Evolutionary conservation across 2,888 invertebrate species (phyloP), one percentile per base, ranked within the genome.

Genomic region (Andricus quercusramuli): DNA sequence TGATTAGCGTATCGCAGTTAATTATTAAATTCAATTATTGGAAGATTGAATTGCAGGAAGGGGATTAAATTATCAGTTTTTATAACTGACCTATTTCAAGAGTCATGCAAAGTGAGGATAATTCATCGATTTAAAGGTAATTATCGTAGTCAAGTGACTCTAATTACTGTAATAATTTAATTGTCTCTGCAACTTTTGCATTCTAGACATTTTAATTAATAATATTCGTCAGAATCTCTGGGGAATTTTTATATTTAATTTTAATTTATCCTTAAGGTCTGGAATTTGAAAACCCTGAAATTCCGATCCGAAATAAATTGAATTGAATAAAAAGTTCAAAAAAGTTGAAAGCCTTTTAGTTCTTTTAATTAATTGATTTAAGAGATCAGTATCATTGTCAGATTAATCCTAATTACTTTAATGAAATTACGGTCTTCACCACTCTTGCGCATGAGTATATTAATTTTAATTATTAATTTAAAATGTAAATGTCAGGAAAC

Each of bases 111-210:
- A 64, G 20, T 59, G 4, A 59, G 11, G 6, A 59, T 59, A 22
- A 59, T 59, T 59, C 20, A 64, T 64, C 29, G 29, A 64, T 64
- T 64, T 64, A 17, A 22, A 64, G 29, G 64, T 64, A 64, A 29
- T 64, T 64, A 64, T 29, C 29, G 8, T 29, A 13, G 25, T 15
- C 25, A 64, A 64, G 29, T 15, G 64, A 15, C 29, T 64, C 3
- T 29, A 64, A 64, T 25, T 64, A 64, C 25, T 64, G 6, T 17
- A 64, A 64, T 64, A 64, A 64, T 29, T 64, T 13, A 29, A 64
- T 64, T 25, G 11, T 15, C 15, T 15, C 4, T 13, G 15, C 4
- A 15, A 44, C 15, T 44, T 11, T 41, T 15, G 3, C 44, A 41
- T 41, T 41, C 11, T 41, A 41, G 41, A 3, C 41, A 41, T 41